Conservation (phyloP, 37 sponge, comb jelly and placozoan genomes). For the Ianthella basta region DNA sequence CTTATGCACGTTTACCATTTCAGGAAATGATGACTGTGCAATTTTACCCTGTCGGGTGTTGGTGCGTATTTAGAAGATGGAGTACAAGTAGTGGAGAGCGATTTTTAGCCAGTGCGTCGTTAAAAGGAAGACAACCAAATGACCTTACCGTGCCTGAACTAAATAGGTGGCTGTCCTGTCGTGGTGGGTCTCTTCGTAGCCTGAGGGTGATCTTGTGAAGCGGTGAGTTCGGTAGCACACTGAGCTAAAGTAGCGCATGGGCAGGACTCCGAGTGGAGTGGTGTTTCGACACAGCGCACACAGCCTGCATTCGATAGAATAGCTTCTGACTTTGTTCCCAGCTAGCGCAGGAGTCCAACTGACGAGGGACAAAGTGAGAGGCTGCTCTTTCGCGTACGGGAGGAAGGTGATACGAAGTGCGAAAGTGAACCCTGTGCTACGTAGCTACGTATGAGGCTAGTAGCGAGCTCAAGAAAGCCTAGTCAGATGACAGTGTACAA, state of each 20-base stretch:
- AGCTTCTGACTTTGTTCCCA: not conserved
- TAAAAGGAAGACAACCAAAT: conserved; percentile 1
- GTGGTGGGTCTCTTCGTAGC: not conserved
- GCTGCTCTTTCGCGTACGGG: not conserved
- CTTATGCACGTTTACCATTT: too few relatives aligned
- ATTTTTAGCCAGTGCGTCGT: too few relatives aligned
- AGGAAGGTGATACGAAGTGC: too few relatives aligned
- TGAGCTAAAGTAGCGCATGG: not conserved
- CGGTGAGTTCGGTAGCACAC: not conserved
- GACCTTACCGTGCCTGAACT: not conserved
- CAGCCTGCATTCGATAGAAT: not conserved
- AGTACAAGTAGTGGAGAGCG: too few relatives aligned
- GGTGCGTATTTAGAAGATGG: too few relatives aligned
- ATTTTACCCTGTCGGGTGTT: too few relatives aligned
- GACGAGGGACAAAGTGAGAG: not conserved
- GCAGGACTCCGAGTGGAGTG: not conserved
- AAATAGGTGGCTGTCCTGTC: not conserved
- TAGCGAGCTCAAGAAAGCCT: too few relatives aligned
- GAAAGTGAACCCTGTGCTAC: too few relatives aligned
- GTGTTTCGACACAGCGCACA: not conserved
- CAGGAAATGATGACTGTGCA: too few relatives aligned
- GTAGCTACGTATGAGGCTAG: too few relatives aligned
- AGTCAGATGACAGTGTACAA: too few relatives aligned
- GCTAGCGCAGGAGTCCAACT: not conserved
- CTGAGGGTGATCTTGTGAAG: not conserved